Evolutionary conservation across 2,797 vertebrate genomes (phyloP).

Genomic region (Hypotaenidia philippensis): DNA sequence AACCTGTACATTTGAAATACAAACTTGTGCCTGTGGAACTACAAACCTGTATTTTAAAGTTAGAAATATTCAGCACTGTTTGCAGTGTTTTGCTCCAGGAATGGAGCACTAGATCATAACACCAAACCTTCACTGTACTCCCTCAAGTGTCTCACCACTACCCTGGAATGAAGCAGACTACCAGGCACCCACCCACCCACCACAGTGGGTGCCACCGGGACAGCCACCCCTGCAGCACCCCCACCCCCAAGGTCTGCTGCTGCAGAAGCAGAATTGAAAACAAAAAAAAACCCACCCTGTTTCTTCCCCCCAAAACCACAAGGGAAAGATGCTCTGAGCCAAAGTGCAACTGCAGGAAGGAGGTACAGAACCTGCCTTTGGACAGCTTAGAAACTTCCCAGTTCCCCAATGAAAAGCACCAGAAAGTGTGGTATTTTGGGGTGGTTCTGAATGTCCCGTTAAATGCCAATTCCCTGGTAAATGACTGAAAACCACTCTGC

Average conservation of each 20-base stretch:
- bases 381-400: neutral
- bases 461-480: neutral
- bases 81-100: neutral
- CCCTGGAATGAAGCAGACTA: accelerated
- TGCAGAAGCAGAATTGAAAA: neutral
- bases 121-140: neutral
- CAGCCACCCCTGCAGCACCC: neutral
- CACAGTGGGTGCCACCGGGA: accelerated
- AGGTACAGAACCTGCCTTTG: neutral
- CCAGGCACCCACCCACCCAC: neutral
- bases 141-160: neutral
- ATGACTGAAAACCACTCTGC: neutral
- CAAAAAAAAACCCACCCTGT: neutral
- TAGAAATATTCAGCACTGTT: neutral
- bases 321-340: neutral
- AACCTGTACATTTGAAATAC: neutral
- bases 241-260: neutral
- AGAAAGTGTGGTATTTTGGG: neutral
- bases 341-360: neutral
- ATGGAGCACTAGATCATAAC: neutral
- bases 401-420: neutral
- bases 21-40: neutral
- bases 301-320: neutral
- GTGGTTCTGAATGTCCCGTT: neutral
- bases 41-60: neutral